These are phyloP conservation scores for Mormyrus hasselquistii DNA, from an alignment of 2,797 vertebrate genomes.

Conservation along the genomic window DNA sequence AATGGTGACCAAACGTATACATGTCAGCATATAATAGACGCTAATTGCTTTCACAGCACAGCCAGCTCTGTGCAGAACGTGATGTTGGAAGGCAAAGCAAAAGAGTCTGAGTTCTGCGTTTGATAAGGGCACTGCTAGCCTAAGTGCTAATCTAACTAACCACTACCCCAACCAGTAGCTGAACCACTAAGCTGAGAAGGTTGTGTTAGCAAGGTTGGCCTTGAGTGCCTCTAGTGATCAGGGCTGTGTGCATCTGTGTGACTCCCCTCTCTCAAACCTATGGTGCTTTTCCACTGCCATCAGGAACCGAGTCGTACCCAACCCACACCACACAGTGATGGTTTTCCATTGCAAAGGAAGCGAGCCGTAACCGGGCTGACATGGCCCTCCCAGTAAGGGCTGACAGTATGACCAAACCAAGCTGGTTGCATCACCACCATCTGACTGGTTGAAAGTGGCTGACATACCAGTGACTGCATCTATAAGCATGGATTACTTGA, in stretches of 20 bases:
- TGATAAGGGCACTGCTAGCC: background rate
- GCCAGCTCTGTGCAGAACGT: background rate
- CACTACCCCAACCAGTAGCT: background rate
- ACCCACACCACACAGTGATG: background rate
- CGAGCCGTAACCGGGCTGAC: background rate
- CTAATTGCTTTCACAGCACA: background rate
- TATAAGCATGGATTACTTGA: background rate
- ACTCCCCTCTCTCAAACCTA: background rate
- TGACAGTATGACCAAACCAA: background rate
- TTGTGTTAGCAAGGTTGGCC: background rate
- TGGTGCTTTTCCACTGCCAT: background rate
- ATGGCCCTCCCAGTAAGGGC: background rate
- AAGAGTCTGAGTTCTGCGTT: background rate
- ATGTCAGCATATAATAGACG: conserved; percentile 3
- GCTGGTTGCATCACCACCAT: background rate
- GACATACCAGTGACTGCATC: background rate
- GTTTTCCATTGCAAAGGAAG: background rate
- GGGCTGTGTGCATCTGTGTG: background rate
- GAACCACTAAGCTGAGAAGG: background rate
- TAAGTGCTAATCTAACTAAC: background rate
- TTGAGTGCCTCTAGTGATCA: background rate
- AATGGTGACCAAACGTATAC: background rate
- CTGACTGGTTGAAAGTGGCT: background rate
- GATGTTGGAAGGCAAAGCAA: background rate
- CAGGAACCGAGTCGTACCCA: background rate